A percentile compares a stretch with the other conserved stretches of the same genome.
phyloP scores from a whole-genome alignment of 1,140 invertebrate species.

The Orchesella cincta region DNA sequence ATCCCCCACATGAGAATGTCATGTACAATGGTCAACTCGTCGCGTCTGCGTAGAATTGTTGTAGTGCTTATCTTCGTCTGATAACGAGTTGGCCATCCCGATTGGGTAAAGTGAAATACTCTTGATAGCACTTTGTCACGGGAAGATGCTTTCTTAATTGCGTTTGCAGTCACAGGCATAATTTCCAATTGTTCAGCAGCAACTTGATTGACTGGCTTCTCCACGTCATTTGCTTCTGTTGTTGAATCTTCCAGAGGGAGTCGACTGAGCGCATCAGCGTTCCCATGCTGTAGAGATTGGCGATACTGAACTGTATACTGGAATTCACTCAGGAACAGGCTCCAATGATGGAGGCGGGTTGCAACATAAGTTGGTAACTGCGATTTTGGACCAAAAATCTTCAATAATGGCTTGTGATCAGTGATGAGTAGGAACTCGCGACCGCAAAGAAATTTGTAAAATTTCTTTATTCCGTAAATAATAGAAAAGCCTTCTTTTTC shows the following conservation, averaged over 20 bases:
- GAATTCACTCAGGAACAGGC: slow-evolving; percentile 54
- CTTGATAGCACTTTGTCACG: background rate
- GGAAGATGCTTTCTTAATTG: background rate
- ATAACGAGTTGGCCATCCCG: slow-evolving; percentile 31
- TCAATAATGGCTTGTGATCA: slow-evolving; percentile 58
- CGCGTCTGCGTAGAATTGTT: background rate
- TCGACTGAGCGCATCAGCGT: slow-evolving; percentile 53
- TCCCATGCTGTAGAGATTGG: slow-evolving; percentile 46
- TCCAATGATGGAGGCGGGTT: slow-evolving; percentile 53
- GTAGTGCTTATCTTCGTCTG: slow-evolving; percentile 1
- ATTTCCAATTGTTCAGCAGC: background rate
- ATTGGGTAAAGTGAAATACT: slow-evolving; percentile 28
- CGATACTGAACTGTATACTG: slow-evolving; percentile 54
- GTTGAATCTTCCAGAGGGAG: slow-evolving; percentile 23
- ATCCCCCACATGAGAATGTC: slow-evolving; percentile 51
- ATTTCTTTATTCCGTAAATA: slow-evolving; percentile 58
- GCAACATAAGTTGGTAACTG: slow-evolving; percentile 54
- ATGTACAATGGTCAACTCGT: slow-evolving; percentile 35
- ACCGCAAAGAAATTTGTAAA: slow-evolving; percentile 60
- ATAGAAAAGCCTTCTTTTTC: slow-evolving; percentile 62
- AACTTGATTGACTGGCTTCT: background rate
- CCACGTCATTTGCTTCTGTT: background rate
- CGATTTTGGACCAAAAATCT: slow-evolving; percentile 54
- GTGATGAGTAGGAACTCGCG: slow-evolving; percentile 56
- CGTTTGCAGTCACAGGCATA: background rate